Base-by-base conservation (phyloP, 2,888 invertebrate genomes). In the Tridacna gigas region DNA sequence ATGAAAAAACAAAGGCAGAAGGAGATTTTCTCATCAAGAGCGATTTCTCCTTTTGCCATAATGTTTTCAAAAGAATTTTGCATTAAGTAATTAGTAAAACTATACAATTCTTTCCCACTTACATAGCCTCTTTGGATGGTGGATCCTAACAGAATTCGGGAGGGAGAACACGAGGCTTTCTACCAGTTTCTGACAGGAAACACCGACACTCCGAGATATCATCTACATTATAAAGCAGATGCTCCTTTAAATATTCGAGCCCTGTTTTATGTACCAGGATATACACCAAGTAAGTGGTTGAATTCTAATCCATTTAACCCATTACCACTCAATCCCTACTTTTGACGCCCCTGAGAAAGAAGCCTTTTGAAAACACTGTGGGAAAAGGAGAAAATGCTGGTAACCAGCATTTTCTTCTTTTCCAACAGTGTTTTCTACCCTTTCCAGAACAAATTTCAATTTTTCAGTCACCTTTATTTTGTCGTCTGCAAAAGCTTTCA, bases 211-310 rank as follows among this genome's bases (percentile, higher is more conserved):
- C 99, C 99, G 77, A 96, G 98, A 80, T 99, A 97, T 94, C 97
- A 97, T 1, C 95, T 99, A 26, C 99, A 99, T 95, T 99, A 99
- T 94, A 97, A 97, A 94, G 97, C 98, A 0, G 98, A 98, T 93
- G 98, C 97, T 0, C 99, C 99, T 0, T 94, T 99, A 12, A 98
- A 97, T 91, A 97, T 99, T 74, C 96, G 98, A 83, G 97, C 99
- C 0, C 95, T 99, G 60, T 95, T 99, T 47, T 99, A 99, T 95
- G 97, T 99, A 76, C 99, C 99, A 0, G 98, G 99, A 94, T 97
- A 97, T 76, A 98, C 97, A 93, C 98, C 98, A 0, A 96, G 98
- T 94, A 77, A 90, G 93, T n/a, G n/a, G 4, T 9, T 2, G 4
- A n/a, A 20, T 2, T 18, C 9, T 37, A n/a, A n/a, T n/a, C n/a